Evolutionary conservation across 2,888 invertebrate species (phyloP).

Genomic region (Cyclophora albipunctata): DNA sequence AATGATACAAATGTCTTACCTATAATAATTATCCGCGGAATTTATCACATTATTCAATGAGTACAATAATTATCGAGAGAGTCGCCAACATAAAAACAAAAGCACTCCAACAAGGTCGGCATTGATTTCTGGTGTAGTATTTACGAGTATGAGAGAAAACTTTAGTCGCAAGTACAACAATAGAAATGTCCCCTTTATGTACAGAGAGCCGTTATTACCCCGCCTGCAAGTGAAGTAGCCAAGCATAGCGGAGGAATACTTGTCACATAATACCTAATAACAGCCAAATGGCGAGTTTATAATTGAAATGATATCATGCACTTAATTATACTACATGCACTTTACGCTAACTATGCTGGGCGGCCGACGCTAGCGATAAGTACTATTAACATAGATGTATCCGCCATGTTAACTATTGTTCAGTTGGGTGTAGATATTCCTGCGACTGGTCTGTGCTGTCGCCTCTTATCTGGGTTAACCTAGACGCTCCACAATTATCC

Average conservation of each 20-base stretch:
- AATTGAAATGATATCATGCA: slow-evolving; percentile 18
- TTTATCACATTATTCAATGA: no score
- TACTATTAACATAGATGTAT: no score
- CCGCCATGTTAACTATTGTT: no score
- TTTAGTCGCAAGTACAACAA: slow-evolving; percentile 22
- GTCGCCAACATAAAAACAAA: no score
- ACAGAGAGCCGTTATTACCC: slow-evolving; percentile 26
- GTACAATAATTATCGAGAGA: no score
- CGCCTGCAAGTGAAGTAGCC: slow-evolving; percentile 19
- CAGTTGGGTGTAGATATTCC: no score
- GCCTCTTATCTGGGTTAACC: no score
- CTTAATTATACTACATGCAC: slow-evolving; percentile 19
- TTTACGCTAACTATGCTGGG: slow-evolving; percentile 1
- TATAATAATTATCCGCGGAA: no score
- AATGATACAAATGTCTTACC: no score
- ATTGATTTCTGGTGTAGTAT: slow-evolving; percentile 27
- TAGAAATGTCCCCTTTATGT: slow-evolving; percentile 23
- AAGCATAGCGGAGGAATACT: slow-evolving; percentile 21
- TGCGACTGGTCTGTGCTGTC: no score
- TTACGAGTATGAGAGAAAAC: slow-evolving; percentile 22
- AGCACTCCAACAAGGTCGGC: slow-evolving; percentile 9
- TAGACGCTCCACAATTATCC: no score
- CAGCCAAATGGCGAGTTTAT: slow-evolving; percentile 24
- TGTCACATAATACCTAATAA: slow-evolving; percentile 13
- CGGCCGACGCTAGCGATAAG: no score